These are phyloP conservation scores for Mobula birostris DNA, from an alignment of 2,113 vertebrate genomes.

Conservation along the genomic window DNA sequence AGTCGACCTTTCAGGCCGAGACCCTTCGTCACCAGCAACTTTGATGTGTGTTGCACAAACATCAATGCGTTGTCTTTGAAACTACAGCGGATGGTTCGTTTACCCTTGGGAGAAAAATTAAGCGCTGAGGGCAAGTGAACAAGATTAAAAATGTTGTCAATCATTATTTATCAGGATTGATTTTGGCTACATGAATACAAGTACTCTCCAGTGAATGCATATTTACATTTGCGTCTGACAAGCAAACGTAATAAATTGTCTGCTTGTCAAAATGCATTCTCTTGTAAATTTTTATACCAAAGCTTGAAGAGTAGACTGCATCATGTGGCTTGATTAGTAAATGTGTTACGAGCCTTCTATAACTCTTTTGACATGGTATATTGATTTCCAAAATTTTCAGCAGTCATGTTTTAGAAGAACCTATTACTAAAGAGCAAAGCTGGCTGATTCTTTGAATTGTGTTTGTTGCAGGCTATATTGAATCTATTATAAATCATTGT, in stretches of 20 bases:
- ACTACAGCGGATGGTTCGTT: constrained; percentile 33
- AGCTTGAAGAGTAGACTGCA: not conserved
- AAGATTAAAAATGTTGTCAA: constrained; percentile 45
- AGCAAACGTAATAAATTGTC: constrained; percentile 32
- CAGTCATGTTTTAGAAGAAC: not conserved
- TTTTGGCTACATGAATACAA: constrained; percentile 39
- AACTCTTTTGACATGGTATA: constrained; percentile 29
- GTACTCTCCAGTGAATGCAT: constrained; percentile 22
- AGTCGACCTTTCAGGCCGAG: no score
- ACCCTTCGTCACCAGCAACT: no score
- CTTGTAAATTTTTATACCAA: constrained; percentile 5
- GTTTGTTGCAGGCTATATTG: constrained; percentile 25
- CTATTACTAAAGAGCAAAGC: constrained; percentile 22
- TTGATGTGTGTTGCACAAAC: not conserved
- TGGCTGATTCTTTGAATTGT: not conserved
- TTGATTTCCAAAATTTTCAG: constrained; percentile 16
- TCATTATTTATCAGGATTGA: constrained; percentile 43
- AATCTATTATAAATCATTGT: constrained; percentile 22
- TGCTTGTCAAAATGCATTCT: constrained; percentile 24
- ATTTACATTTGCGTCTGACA: constrained; percentile 35
- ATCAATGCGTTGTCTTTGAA: constrained; percentile 25
- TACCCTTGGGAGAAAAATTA: constrained; percentile 25
- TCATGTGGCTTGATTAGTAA: constrained; percentile 1
- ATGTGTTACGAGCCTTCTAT: not conserved
- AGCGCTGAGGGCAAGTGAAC: not conserved